Percentiles rank a stretch among this genome's conserved stretches.
Conservation (phyloP, 1,140 invertebrate species). For the Acromyrmex echinatior region DNA sequence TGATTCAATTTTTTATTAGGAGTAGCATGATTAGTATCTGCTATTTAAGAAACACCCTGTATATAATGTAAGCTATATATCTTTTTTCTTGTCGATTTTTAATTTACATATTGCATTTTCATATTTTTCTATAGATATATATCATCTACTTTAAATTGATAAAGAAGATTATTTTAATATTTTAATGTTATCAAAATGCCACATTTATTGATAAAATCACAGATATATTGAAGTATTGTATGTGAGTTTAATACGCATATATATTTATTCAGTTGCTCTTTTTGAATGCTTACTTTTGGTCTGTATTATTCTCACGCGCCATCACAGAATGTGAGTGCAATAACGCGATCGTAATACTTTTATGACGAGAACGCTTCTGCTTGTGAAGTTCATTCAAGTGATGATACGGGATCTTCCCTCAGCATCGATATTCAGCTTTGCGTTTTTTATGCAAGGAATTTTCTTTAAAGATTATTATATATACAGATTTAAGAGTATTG, state of each 20-base stretch:
- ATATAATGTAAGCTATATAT: too few relatives aligned
- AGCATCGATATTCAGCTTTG: constrained; percentile 26
- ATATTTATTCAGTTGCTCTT: constrained; percentile 56
- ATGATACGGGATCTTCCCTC: constrained; percentile 16
- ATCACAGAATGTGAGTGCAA: constrained; percentile 70
- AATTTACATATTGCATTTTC: too few relatives aligned
- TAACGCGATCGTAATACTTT: constrained; percentile 81
- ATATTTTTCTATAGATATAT: too few relatives aligned
- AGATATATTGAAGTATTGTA: not conserved
- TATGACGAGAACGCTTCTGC: constrained; percentile 72
- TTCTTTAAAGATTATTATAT: not conserved
- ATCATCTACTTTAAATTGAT: not conserved
- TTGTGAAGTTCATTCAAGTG: constrained; percentile 31
- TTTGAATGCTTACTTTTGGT: constrained; percentile 76
- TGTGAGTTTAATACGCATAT: not conserved
- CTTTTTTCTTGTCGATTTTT: too few relatives aligned
- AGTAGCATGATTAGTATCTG: too few relatives aligned
- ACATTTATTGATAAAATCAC: not conserved
- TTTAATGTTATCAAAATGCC: not conserved
- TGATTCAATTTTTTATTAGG: too few relatives aligned
- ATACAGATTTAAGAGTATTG: not conserved
- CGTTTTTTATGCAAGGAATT: not conserved
- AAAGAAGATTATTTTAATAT: not conserved
- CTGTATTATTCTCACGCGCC: constrained; percentile 78
- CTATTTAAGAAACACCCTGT: too few relatives aligned